Evolutionary conservation across 2,888 invertebrate genomes (phyloP), one percentile per base, ranked within the genome.

Genomic region (Megaustenia siamemsis): DNA sequence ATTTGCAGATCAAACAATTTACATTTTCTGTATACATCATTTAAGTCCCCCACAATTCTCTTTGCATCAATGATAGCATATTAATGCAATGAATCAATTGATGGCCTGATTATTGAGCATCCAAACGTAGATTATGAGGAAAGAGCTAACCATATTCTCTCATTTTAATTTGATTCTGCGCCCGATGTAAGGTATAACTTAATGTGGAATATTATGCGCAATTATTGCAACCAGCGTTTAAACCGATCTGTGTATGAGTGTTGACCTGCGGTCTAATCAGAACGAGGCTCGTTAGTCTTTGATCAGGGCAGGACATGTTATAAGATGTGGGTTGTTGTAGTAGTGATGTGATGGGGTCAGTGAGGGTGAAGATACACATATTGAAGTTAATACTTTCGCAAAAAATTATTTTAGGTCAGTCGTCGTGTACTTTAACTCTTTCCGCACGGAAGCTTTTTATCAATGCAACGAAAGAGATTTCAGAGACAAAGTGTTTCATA

Each of bases 71-170:
- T n/a, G n/a, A n/a, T n/a, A n/a, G n/a, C n/a, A n/a, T n/a, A 43
- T 43, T 73, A 18, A 45, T 73, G 45, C 71, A 73, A n/a, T 73
- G 45, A n/a, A 32, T 73, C 28, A 15, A 45, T 18, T 73, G 8
- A 73, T 43, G 45, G 1, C 28, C 45, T 73, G 45, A 73, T 73
- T 73, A 45, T n/a, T 45, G 1, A 28, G 28, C 45, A 45, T n/a
- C 12, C n/a, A 45, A n/a, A 73, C 45, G 24, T 40, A 0, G 1
- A 4, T 73, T 73, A n/a, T 10, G 18, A 28, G 28, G 38, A 18
- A n/a, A 45, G 28, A 45, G 10, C 43, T 3, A 28, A 28, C 24
- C 18, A 18, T 15, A 24, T n/a, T 24, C 28, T 45, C 18, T 24
- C 24, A 2, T 45, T 24, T n/a, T 73, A 8, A 28, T 73, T 73